Percentiles rank a stretch among this genome's conserved stretches.
phyloP scores from a whole-genome alignment of 35 echinoderm and acorn worm species.

The Strongylocentrotus purpuratus region DNA sequence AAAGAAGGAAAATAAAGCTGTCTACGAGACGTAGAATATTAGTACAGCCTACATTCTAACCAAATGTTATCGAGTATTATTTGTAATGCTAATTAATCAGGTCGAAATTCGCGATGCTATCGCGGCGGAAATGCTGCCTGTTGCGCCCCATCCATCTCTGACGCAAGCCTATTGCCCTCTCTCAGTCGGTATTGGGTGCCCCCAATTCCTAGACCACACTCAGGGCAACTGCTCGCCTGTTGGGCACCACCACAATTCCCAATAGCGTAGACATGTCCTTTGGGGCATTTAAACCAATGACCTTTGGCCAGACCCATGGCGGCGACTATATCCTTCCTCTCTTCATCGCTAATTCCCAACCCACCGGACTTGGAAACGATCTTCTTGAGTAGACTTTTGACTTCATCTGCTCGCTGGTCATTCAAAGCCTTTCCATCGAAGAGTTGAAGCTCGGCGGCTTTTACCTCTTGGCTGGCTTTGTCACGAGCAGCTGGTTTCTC shows the following conservation, averaged over 20 bases:
- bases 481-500: neutral
- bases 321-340: too few species aligned
- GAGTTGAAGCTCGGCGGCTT: too few species aligned
- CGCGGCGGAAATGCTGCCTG: slow-evolving; percentile 73
- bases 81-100: neutral
- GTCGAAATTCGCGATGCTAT: slow-evolving; percentile 51
- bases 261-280: slow-evolving; percentile 82
- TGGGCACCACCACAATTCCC: slow-evolving; percentile 79
- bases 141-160: slow-evolving; percentile 80
- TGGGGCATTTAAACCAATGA: slow-evolving; percentile 85
- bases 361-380: too few species aligned
- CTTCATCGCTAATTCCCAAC: too few species aligned
- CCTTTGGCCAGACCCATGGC: slow-evolving; percentile 57
- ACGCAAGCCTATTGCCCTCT: slow-evolving; percentile 59
- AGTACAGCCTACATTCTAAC: too few species aligned
- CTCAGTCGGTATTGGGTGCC: slow-evolving; percentile 47
- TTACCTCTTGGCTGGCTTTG: neutral
- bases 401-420: too few species aligned
- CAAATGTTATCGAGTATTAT: too few species aligned
- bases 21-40: too few species aligned
- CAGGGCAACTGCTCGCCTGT: slow-evolving; percentile 47
- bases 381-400: too few species aligned
- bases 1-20: too few species aligned
- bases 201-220: slow-evolving; percentile 64
- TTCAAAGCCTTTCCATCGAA: too few species aligned